phyloP scores from a whole-genome alignment of 2,888 invertebrate species.

The Ferrisia virgata region DNA sequence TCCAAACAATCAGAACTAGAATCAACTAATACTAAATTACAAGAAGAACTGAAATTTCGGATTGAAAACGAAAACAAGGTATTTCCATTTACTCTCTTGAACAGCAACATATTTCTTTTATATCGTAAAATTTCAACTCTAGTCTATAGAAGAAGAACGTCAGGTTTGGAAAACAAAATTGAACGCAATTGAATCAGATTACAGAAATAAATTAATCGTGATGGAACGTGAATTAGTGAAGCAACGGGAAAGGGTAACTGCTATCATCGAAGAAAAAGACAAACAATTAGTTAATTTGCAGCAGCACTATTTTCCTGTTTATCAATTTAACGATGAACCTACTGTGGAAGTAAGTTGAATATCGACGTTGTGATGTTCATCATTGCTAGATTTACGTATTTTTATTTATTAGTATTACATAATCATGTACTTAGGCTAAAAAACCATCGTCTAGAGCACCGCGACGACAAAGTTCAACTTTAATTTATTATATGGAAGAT shows the following conservation, averaged over 20 bases:
- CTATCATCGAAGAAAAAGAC: constrained; percentile 77
- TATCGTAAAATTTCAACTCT: neutral
- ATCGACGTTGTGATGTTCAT: neutral
- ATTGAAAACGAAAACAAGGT: constrained; percentile 12
- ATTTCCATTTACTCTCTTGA: neutral
- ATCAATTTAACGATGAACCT: constrained; percentile 6
- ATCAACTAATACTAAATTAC: neutral
- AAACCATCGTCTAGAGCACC: neutral
- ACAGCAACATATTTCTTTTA: neutral
- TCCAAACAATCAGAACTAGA: constrained; percentile 13
- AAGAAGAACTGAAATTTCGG: constrained; percentile 19
- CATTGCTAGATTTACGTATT: no score
- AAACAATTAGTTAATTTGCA: constrained; percentile 62
- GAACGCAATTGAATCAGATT: constrained; percentile 56
- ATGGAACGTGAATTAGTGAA: constrained; percentile 71
- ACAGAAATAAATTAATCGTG: constrained; percentile 56
- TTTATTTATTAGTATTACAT: neutral
- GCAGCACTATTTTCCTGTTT: constrained; percentile 34
- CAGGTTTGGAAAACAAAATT: constrained; percentile 48
- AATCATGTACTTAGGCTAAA: neutral
- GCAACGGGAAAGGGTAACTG: constrained; percentile 76
- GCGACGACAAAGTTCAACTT: constrained; percentile 31
- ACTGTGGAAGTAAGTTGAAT: neutral
- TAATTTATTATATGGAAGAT: constrained; percentile 40
- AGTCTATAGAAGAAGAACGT: constrained; percentile 47